Evolutionary conservation across 2,888 invertebrate species (phyloP), one percentile per base, ranked within the genome.

Genomic region (Athrips mouffetella): DNA sequence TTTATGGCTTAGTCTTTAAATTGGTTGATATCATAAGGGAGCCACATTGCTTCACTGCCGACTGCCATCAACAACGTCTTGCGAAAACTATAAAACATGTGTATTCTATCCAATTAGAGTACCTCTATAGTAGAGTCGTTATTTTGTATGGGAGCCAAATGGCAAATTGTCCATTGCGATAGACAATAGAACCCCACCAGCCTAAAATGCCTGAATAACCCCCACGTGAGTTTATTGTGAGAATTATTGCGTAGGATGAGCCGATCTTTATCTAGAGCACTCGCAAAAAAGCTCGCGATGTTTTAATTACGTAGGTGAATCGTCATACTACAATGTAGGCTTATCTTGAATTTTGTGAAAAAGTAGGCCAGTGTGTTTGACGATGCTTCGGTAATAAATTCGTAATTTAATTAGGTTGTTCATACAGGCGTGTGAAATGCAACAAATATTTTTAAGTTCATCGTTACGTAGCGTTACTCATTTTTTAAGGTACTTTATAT

Each of bases 231-330:
- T 21, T 35, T 5, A 37, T 1, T 18, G 37, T 37, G 37, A 11
- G 37, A 11, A 18, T 10, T 1, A 3, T 20, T 8, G 8, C 33
- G 15, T 15, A 16, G 18, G 37, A 37, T 37, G 20, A 35, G n/a
- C n/a, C n/a, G 27, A 2, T 27, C 27, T 27, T n/a, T 27, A 37
- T 37, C 18, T 16, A n/a, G 37, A 16, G 15, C 8, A 1, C 11
- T 5, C 37, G 18, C 18, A 37, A 37, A 37, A n/a, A 37, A 37
- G 37, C 37, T 21, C 21, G 21, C 21, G n/a, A 37, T 37, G 37
- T 37, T 20, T 13, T 37, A 37, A 37, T 37, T 37, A 37, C n/a
- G 37, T 33, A 13, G 1, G 31, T 35, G 35, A 35, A 35, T 18
- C 18, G 18, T 7, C n/a, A n/a, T n/a, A n/a, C n/a, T n/a, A n/a